These are phyloP conservation scores for Atta texana DNA, from an alignment of 1,140 invertebrate species.

Conservation along the genomic window DNA sequence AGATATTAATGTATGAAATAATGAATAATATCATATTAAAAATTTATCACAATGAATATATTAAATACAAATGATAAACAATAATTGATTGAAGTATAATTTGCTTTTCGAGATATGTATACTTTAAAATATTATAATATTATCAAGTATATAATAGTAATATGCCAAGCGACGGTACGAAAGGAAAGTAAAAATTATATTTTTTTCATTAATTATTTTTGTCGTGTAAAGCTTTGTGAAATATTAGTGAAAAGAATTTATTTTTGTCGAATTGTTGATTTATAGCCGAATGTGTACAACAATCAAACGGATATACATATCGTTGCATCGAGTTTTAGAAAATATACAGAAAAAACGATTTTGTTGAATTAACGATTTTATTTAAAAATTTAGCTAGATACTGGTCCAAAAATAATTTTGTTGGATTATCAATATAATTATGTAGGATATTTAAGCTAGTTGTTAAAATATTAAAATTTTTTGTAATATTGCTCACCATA, in stretches of 20 bases:
- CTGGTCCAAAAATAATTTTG: no score
- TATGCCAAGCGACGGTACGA: background rate
- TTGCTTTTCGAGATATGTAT: background rate
- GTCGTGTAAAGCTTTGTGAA: background rate
- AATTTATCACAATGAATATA: background rate
- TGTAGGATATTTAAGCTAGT: no score
- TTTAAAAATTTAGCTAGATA: no score
- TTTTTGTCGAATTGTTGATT: background rate
- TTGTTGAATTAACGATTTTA: no score
- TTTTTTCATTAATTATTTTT: constrained; percentile 29
- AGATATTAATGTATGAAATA: background rate
- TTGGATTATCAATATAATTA: no score
- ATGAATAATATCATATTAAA: background rate
- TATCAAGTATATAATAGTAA: background rate
- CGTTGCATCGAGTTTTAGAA: background rate
- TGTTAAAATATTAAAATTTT: no score
- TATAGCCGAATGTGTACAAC: background rate
- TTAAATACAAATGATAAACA: background rate
- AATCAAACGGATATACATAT: constrained; percentile 12
- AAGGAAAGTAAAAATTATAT: background rate
- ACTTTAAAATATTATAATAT: background rate
- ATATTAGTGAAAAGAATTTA: background rate
- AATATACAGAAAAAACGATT: no score
- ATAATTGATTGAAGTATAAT: background rate
- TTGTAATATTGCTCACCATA: no score